Evolutionary conservation across 1,140 invertebrate species (phyloP).

Genomic region (Eriocheir sinensis): DNA sequence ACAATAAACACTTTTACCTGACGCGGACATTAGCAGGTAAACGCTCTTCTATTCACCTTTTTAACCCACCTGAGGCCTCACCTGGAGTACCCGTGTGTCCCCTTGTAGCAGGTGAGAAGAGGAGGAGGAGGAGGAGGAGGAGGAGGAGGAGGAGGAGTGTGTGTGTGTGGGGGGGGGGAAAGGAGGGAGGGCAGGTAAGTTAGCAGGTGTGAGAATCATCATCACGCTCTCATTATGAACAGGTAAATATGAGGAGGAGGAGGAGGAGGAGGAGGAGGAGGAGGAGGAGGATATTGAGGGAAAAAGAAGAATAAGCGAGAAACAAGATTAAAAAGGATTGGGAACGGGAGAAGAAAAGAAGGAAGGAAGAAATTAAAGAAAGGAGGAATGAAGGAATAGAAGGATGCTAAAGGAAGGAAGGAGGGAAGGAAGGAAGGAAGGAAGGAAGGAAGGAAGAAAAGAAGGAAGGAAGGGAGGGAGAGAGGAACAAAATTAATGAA

Average conservation of each 20-base stretch:
- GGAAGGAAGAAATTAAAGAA: not conserved
- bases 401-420: not conserved
- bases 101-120: no score
- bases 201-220: no score
- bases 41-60: no score
- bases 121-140: no score
- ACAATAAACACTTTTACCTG: no score
- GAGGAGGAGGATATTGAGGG: not conserved
- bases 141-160: no score
- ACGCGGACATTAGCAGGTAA: no score
- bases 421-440: slow-evolving; percentile 20
- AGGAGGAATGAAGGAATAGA: not conserved
- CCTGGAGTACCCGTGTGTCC: no score
- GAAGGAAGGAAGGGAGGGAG: not conserved
- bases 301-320: not conserved
- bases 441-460: not conserved
- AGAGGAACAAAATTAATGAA: not conserved
- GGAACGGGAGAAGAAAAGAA: not conserved
- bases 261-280: not conserved
- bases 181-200: no score
- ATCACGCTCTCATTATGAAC: no score
- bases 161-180: no score
- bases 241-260: not conserved
- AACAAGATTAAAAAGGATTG: not conserved
- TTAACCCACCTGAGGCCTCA: no score